These are phyloP conservation scores for Brachyopa scutellaris DNA, from an alignment of 2,888 invertebrate species.

Conservation along the genomic window DNA sequence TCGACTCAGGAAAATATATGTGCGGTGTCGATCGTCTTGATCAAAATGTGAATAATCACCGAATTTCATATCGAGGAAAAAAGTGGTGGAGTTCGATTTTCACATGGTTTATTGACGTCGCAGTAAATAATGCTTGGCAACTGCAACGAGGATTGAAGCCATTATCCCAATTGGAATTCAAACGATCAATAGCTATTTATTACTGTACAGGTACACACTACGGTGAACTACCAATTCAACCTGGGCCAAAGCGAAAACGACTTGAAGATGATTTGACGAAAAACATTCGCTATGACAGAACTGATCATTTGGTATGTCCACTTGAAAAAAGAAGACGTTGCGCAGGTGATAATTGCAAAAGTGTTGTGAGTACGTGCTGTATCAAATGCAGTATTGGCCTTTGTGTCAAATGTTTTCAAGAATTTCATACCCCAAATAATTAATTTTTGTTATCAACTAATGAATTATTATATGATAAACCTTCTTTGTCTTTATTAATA, in stretches of 20 bases:
- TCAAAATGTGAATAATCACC: conserved; percentile 72
- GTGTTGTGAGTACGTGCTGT: too few species aligned
- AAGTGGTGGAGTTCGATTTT: conserved; percentile 66
- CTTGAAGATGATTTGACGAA: conserved; percentile 3
- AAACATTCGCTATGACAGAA: conserved; percentile 22
- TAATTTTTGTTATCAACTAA: too few species aligned
- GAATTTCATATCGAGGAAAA: conserved; percentile 73
- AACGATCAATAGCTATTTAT: conserved; percentile 13
- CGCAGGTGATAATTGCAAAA: too few species aligned
- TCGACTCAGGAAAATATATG: conserved; percentile 39
- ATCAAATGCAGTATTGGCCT: too few species aligned
- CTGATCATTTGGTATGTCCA: conserved; percentile 27
- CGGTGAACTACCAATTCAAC: neutral
- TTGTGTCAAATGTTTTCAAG: too few species aligned
- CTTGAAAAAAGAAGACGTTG: too few species aligned
- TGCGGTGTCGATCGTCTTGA: conserved; percentile 66
- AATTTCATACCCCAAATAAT: too few species aligned
- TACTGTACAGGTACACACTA: conserved; percentile 1
- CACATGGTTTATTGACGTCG: conserved; percentile 10
- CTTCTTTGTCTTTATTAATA: too few species aligned
- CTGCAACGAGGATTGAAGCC: conserved; percentile 15
- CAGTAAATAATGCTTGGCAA: conserved; percentile 26
- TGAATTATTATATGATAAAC: too few species aligned
- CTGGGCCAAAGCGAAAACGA: conserved; percentile 24
- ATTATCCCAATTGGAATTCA: conserved; percentile 18